Evolutionary conservation across 2,797 vertebrate genomes (phyloP).

Genomic region (Clarias platycephalus): DNA sequence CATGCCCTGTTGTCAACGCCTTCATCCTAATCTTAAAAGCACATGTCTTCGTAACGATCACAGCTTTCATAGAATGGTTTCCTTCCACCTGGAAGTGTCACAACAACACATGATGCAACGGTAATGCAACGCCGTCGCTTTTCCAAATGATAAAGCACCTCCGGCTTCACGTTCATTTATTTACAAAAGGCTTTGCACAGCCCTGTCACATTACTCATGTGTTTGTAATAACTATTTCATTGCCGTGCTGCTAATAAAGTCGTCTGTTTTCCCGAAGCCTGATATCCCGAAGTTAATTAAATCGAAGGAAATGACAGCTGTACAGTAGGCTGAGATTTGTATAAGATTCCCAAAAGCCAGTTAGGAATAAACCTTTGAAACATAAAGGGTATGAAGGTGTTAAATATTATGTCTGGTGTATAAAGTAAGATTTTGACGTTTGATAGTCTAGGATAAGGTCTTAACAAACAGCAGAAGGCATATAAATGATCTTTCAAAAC

Average conservation of each 20-base stretch:
- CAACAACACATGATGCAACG: constrained; percentile 40
- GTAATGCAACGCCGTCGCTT: constrained; percentile 12
- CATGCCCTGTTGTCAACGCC: not conserved
- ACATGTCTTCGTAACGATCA: not conserved
- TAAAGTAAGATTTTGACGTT: not conserved
- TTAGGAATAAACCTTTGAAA: not conserved
- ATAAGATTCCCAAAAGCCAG: not conserved
- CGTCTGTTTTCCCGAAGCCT: not conserved
- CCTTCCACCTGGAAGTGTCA: constrained; percentile 26
- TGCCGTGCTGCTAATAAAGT: constrained; percentile 6
- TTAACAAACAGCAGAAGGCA: not conserved
- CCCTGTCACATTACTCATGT: constrained; percentile 1
- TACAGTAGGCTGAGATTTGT: constrained; percentile 12
- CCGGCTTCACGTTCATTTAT: not conserved
- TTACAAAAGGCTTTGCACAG: not conserved
- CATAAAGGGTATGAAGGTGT: not conserved
- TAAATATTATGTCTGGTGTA: not conserved
- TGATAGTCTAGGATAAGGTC: not conserved
- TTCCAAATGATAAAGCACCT: not conserved
- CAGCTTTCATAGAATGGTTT: not conserved
- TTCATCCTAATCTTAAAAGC: constrained; percentile 7
- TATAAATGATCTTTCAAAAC: not conserved
- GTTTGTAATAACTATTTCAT: not conserved
- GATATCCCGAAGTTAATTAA: not conserved
- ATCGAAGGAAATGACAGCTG: constrained; percentile 13